phyloP scores from a whole-genome alignment of 2,797 vertebrate genomes.

The Muscicapa comitata region DNA sequence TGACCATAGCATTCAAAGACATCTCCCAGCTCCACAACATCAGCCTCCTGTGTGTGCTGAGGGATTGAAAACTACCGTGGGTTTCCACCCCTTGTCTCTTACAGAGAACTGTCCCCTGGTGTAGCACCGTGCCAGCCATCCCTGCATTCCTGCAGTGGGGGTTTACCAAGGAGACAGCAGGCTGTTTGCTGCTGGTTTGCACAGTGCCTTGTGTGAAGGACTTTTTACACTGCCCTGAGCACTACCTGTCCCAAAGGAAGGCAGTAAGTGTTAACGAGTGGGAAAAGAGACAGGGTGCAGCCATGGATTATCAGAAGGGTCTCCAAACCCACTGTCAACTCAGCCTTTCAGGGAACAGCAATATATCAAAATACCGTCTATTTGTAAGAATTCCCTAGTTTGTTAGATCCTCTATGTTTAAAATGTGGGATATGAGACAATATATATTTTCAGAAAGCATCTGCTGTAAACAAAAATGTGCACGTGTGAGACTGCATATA shows the following conservation, averaged over 20 bases:
- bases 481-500: neutral
- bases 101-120: fast-evolving
- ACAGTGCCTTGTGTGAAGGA: neutral
- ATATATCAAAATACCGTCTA: neutral
- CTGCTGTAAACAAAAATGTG: conserved; percentile 5
- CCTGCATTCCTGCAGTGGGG: neutral
- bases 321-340: neutral
- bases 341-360: neutral
- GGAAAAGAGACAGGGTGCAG: neutral
- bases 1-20: neutral
- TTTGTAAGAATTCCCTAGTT: neutral
- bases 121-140: fast-evolving
- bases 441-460: conserved; percentile 40
- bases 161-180: neutral
- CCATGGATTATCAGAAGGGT: neutral
- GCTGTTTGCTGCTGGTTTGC: neutral
- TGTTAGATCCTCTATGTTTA: neutral
- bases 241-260: neutral
- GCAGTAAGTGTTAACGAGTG: fast-evolving
- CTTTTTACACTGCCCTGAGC: neutral
- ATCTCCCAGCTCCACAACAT: neutral
- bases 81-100: neutral
- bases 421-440: neutral
- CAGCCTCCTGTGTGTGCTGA: neutral
- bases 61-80: neutral